Percentiles rank a stretch among this genome's conserved stretches.
Conservation (phyloP, 2,888 invertebrate species). For the Sinohyriopsis cumingii region DNA sequence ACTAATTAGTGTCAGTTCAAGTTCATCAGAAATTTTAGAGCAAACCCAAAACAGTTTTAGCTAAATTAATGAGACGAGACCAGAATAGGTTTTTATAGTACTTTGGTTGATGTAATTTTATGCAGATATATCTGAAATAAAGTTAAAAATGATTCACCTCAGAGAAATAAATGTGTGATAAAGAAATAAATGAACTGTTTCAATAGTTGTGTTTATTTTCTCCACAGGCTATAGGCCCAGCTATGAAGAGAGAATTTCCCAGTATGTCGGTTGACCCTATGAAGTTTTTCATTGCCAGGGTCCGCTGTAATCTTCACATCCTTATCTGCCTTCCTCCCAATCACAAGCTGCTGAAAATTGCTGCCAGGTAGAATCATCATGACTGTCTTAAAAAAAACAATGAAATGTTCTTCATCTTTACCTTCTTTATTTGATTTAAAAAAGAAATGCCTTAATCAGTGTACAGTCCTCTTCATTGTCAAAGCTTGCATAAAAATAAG, state of each 20-base stretch:
- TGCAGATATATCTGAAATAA: too few species aligned
- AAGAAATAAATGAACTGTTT: background rate
- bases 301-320: slow-evolving; percentile 70
- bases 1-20: too few species aligned
- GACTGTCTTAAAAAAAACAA: background rate
- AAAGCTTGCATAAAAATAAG: too few species aligned
- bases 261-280: slow-evolving; percentile 66
- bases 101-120: too few species aligned
- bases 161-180: too few species aligned
- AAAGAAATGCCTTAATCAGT: background rate
- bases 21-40: too few species aligned
- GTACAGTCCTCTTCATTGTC: too few species aligned
- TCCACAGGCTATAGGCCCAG: slow-evolving; percentile 55
- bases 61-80: too few species aligned
- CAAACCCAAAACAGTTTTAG: too few species aligned
- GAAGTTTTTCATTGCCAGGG: slow-evolving; percentile 70
- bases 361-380: slow-evolving; percentile 47
- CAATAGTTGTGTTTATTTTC: background rate
- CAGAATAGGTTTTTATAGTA: too few species aligned
- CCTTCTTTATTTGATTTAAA: background rate
- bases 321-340: slow-evolving; percentile 68
- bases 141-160: too few species aligned
- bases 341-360: slow-evolving; percentile 61
- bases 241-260: slow-evolving; percentile 68
- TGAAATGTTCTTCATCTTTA: background rate